Conservation (phyloP, 2,113 vertebrate species). For the Genyomyrus donnyi region DNA sequence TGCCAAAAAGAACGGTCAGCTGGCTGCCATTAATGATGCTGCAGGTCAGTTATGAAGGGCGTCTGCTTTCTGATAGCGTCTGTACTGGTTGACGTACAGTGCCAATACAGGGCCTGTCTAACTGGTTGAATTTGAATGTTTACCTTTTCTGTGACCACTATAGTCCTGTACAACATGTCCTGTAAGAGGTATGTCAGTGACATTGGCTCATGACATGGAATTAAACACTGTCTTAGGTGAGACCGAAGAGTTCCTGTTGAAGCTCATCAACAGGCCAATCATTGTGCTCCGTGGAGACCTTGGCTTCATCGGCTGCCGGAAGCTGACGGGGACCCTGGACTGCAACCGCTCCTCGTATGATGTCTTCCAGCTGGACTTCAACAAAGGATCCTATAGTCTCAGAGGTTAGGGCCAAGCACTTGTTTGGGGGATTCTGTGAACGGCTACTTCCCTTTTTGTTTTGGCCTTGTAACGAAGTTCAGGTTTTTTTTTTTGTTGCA, state of each 20-base stretch:
- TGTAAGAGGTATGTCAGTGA: not conserved
- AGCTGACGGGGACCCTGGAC: conserved; percentile 79
- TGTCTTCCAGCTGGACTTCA: conserved; percentile 87
- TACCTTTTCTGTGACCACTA: not conserved
- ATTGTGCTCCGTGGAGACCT: conserved; percentile 90
- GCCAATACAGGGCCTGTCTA: not conserved
- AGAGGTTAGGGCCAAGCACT: conserved; percentile 64
- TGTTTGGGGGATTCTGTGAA: not conserved
- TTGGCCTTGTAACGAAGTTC: not conserved
- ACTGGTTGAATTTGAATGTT: not conserved
- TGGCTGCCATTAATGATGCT: conserved; percentile 77
- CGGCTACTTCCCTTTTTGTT: not conserved
- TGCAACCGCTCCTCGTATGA: conserved; percentile 89
- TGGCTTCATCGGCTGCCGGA: conserved; percentile 94
- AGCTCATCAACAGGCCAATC: conserved; percentile 91
- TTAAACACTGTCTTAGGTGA: conserved; percentile 58
- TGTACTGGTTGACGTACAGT: not conserved
- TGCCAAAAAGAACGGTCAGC: conserved; percentile 92
- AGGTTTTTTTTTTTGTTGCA: not conserved
- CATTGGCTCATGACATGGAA: not conserved
- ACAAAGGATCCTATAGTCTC: conserved; percentile 79
- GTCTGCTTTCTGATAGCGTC: not conserved
- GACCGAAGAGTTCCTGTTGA: conserved; percentile 84
- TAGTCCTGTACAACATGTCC: not conserved
- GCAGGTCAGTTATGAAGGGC: conserved; percentile 61